Evolutionary conservation across 2,113 vertebrate genomes (phyloP).

Genomic region (Indicator maculatus): DNA sequence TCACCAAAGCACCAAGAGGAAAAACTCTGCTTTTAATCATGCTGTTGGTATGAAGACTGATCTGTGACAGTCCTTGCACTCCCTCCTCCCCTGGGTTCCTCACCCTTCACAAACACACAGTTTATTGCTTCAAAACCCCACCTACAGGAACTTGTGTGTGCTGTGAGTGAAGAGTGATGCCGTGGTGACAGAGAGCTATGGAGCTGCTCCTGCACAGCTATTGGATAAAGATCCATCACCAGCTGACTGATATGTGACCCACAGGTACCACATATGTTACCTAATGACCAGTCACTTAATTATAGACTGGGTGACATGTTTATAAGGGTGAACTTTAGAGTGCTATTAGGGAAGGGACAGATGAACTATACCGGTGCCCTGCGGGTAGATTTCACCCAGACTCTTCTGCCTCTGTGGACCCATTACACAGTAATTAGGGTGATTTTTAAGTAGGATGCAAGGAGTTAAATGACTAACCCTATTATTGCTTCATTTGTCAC

Average conservation of each 20-base stretch:
- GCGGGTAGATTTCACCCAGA: slow-evolving; percentile 87
- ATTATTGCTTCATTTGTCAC: slow-evolving; percentile 91
- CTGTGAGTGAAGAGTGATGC: neutral
- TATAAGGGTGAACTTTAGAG: slow-evolving; percentile 99
- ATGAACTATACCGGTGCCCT: slow-evolving; percentile 83
- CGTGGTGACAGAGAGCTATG: slow-evolving; percentile 63
- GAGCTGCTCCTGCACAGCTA: slow-evolving; percentile 75
- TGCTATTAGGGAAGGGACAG: slow-evolving; percentile 86
- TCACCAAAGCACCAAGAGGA: neutral
- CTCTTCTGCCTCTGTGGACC: slow-evolving; percentile 81
- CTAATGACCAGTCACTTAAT: slow-evolving; percentile 93
- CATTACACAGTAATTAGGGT: slow-evolving; percentile 96
- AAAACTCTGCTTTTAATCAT: neutral
- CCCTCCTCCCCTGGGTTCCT: neutral
- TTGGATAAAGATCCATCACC: slow-evolving; percentile 93
- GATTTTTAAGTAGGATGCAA: slow-evolving; percentile 92
- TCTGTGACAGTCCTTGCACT: neutral
- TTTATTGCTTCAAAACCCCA: neutral
- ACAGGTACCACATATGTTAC: slow-evolving; percentile 86
- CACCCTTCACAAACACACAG: neutral
- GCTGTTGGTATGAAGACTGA: neutral
- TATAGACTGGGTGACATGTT: slow-evolving; percentile 92
- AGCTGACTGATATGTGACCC: slow-evolving; percentile 88
- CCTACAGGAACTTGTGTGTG: neutral
- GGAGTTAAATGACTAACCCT: slow-evolving; percentile 96